Conservation (phyloP, 2,113 vertebrate species). For the Hypanus sabinus region DNA sequence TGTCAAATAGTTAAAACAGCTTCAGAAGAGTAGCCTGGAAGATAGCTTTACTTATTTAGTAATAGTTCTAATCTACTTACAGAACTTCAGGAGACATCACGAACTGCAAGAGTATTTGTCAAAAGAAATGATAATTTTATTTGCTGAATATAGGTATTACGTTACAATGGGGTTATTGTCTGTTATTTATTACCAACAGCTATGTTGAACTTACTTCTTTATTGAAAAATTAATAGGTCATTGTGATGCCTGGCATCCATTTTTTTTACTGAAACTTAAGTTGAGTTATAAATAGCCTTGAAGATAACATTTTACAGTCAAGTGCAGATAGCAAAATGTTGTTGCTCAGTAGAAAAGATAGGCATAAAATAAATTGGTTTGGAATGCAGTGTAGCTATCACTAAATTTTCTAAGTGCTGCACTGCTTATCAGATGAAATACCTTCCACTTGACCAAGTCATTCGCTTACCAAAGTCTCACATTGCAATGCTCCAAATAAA, state of each 20-base stretch:
- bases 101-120: not conserved
- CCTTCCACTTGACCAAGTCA: not conserved
- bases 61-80: not conserved
- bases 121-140: not conserved
- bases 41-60: not conserved
- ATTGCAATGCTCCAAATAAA: not conserved
- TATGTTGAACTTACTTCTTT: not conserved
- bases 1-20: not conserved
- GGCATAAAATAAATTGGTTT: not conserved
- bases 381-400: not conserved
- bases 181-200: not conserved
- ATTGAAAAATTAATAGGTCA: not conserved
- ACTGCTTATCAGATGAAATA: slow-evolving; percentile 23
- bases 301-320: not conserved
- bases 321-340: not conserved
- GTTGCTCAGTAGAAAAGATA: not conserved
- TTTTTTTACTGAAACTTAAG: not conserved
- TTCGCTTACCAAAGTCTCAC: not conserved
- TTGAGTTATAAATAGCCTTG: not conserved
- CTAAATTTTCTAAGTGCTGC: not conserved
- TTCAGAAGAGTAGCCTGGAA: not conserved
- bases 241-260: not conserved
- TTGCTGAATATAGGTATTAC: not conserved
- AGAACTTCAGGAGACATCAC: not conserved
- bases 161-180: not conserved